Conservation (phyloP, 2,888 invertebrate species). For the Epistrophe eligans region DNA sequence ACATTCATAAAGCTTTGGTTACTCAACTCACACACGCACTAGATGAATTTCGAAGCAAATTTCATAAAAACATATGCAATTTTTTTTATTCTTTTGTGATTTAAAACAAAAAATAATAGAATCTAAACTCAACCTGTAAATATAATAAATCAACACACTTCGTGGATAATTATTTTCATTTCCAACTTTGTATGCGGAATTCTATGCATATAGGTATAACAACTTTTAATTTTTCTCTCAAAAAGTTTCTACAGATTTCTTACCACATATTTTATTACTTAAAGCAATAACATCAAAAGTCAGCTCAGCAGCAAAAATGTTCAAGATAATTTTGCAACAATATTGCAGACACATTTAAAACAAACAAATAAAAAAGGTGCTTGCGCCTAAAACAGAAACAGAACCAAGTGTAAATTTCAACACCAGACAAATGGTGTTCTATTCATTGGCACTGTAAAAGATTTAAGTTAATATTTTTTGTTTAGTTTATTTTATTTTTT, state of each 20-base stretch:
- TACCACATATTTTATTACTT: neutral
- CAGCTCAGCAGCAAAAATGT: constrained; percentile 44
- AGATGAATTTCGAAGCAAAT: no score
- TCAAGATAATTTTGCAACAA: constrained; percentile 42
- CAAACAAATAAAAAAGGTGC: neutral
- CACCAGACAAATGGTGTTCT: constrained; percentile 43
- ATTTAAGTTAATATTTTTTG: constrained; percentile 16
- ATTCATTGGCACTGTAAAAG: constrained; percentile 12
- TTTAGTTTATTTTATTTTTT: constrained; percentile 10
- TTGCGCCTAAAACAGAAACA: constrained; percentile 48
- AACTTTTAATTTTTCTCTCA: neutral
- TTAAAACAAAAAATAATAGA: no score
- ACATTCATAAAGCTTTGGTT: no score
- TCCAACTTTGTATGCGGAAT: neutral
- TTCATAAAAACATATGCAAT: no score
- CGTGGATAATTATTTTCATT: neutral
- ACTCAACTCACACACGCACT: no score
- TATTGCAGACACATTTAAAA: constrained; percentile 23
- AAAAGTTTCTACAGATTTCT: constrained; percentile 14
- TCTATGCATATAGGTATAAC: neutral
- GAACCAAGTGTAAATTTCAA: constrained; percentile 63
- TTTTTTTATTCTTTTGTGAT: no score
- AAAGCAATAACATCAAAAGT: constrained; percentile 27
- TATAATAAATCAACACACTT: neutral
- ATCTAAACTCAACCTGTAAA: neutral